These are phyloP conservation scores for Nerophis lumbriciformis DNA, from an alignment of 2,113 vertebrate genomes.

Conservation along the genomic window DNA sequence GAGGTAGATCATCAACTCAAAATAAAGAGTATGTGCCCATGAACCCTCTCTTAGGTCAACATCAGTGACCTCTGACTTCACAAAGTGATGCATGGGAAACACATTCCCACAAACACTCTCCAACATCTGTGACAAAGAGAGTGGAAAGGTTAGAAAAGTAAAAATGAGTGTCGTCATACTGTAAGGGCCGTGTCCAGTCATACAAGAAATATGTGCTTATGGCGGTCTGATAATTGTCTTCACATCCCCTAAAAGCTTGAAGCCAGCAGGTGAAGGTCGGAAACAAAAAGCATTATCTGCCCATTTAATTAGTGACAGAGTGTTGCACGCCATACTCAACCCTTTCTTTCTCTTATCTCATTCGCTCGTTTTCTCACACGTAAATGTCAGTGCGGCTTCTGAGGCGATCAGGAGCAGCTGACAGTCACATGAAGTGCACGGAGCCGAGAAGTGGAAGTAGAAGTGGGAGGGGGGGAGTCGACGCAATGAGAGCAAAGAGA, in stretches of 20 bases:
- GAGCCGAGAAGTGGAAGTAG: slow-evolving; percentile 7
- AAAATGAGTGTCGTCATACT: neutral
- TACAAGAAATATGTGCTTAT: neutral
- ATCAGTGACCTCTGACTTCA: no score
- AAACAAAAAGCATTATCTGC: slow-evolving; percentile 11
- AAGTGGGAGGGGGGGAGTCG: slow-evolving; percentile 2
- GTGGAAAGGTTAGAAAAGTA: neutral
- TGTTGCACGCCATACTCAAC: slow-evolving; percentile 10
- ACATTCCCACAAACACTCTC: no score
- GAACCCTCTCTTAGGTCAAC: no score
- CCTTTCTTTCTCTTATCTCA: slow-evolving; percentile 27
- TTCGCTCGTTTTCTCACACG: slow-evolving; percentile 30
- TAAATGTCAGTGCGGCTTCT: slow-evolving; percentile 35
- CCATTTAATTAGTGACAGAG: slow-evolving; percentile 2
- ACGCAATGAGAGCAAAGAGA: neutral
- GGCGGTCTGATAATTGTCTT: neutral
- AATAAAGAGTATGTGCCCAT: no score
- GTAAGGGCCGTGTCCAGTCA: neutral
- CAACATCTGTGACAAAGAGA: no score
- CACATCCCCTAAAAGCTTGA: neutral
- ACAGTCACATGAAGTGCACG: slow-evolving; percentile 73
- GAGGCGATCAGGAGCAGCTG: slow-evolving; percentile 67
- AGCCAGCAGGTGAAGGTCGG: neutral
- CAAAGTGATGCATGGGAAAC: no score
- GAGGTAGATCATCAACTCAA: no score